Evolutionary conservation across 64 coral and sea anemone species (phyloP).

Genomic region (Actinia equina): DNA sequence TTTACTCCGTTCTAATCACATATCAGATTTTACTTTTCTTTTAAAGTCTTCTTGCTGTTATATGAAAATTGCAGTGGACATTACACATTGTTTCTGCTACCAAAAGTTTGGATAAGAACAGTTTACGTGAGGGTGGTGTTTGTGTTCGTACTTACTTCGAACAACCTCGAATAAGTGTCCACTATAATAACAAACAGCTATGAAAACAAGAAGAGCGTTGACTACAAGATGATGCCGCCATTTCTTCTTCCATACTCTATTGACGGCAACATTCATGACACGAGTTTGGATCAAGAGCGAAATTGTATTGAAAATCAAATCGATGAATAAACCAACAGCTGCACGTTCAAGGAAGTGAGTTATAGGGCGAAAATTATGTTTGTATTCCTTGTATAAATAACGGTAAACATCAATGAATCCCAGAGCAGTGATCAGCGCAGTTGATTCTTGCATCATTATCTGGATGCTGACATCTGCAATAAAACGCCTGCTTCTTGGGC

Average conservation of each 20-base stretch:
- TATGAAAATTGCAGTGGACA: not conserved
- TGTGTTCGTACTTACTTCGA: not conserved
- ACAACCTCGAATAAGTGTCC: conserved; percentile 51
- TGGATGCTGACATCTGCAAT: conserved; percentile 79
- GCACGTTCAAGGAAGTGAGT: conserved; percentile 25
- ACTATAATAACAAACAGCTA: conserved; percentile 49
- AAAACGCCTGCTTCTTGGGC: conserved; percentile 61
- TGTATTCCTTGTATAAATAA: conserved; percentile 42
- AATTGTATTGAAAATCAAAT: conserved; percentile 58
- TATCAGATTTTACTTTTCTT: too few species aligned
- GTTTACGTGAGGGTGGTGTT: not conserved
- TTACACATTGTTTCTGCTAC: not conserved
- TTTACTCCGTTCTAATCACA: too few species aligned
- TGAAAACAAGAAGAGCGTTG: conserved; percentile 21
- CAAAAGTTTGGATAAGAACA: conserved; percentile 6
- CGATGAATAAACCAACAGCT: conserved; percentile 29
- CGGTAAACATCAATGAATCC: conserved; percentile 62
- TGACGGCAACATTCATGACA: conserved; percentile 50
- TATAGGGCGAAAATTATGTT: not conserved
- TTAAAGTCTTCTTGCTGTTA: too few species aligned
- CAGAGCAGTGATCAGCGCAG: conserved; percentile 50
- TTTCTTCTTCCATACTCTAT: conserved; percentile 59
- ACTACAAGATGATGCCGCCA: conserved; percentile 55
- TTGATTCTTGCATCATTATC: conserved; percentile 69
- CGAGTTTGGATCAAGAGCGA: conserved; percentile 65